These are phyloP conservation scores for Poecilia wingei DNA, from an alignment of 2,797 vertebrate species.

Conservation along the genomic window DNA sequence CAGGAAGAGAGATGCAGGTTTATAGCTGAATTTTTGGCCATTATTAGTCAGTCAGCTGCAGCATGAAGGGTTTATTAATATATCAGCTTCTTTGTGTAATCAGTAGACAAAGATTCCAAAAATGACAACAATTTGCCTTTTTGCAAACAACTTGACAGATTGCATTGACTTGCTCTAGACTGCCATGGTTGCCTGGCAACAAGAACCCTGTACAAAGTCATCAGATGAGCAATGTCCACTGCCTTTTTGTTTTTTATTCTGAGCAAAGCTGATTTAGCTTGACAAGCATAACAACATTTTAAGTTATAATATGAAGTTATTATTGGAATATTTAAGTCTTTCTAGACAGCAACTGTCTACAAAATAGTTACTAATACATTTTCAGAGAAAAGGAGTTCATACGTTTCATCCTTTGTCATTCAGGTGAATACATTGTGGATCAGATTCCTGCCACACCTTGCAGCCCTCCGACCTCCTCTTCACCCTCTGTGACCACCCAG, in stretches of 20 bases:
- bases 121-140: not conserved
- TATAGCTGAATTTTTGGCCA: not conserved
- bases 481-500: slow-evolving; percentile 85
- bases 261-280: not conserved
- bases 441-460: slow-evolving; percentile 52
- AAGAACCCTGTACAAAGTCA: slow-evolving; percentile 4
- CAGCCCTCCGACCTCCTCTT: slow-evolving; percentile 28
- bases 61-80: not conserved
- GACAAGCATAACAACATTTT: not conserved
- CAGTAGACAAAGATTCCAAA: not conserved
- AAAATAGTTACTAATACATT: not conserved
- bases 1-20: not conserved
- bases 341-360: not conserved
- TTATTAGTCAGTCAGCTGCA: not conserved
- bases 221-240: not conserved
- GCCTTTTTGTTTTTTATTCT: not conserved
- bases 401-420: not conserved
- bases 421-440: slow-evolving; percentile 79
- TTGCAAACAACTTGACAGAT: not conserved
- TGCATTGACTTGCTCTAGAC: not conserved
- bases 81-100: not conserved
- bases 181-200: slow-evolving; percentile 5
- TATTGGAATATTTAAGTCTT: not conserved
- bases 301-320: not conserved
- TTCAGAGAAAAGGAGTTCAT: not conserved